Base-by-base conservation (phyloP, 92 coral and sea anemone genomes). In the Palythoa grandis region DNA sequence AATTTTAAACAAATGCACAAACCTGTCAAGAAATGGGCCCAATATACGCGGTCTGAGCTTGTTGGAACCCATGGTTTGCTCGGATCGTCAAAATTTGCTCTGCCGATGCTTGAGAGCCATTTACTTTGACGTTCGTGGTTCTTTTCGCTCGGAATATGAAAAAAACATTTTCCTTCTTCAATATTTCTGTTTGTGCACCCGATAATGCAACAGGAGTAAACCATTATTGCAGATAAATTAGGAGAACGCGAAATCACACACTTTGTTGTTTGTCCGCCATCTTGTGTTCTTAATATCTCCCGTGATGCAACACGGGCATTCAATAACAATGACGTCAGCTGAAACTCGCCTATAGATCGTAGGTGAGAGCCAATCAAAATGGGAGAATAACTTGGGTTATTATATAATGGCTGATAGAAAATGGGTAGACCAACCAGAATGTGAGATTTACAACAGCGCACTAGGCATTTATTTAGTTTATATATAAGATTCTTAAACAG, bases 21-120 rank as follows among this genome's bases (percentile, higher is more conserved):
- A 71, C 76, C 76, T 38, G 76, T 71, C 52, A 71, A 71, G 76
- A 71, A 71, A 71, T 39, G 53, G 76, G 76, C 76, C 53, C 76
- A 71, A 71, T 52, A 71, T 71, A 71, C 38, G 76, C 76, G 76
- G 52, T 39, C 76, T 38, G 76, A 71, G 24, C 76, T 38, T 71
- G 76, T 38, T 37, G 76, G 76, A 71, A 38, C 76, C 76, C 76
- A 71, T 38, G 76, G 76, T 71, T 38, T 71, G 23, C 76, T 38
- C 8, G 25, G 76, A 71, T 71, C 52, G 24, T 71, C 76, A 71
- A 71, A 23, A 71, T 38, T 71, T 10, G 53, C 23, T 71, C 76
- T 71, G 53, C 76, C 10, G 76, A 71, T 71, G 76, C 76, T 71
- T 38, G 53, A 14, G 67, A 71, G 52, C 76, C 53, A 71, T 39